A percentile compares a stretch with the other conserved stretches of the same genome.
Conservation (phyloP, 1,140 invertebrate species). For the Saccostrea glomerata region DNA sequence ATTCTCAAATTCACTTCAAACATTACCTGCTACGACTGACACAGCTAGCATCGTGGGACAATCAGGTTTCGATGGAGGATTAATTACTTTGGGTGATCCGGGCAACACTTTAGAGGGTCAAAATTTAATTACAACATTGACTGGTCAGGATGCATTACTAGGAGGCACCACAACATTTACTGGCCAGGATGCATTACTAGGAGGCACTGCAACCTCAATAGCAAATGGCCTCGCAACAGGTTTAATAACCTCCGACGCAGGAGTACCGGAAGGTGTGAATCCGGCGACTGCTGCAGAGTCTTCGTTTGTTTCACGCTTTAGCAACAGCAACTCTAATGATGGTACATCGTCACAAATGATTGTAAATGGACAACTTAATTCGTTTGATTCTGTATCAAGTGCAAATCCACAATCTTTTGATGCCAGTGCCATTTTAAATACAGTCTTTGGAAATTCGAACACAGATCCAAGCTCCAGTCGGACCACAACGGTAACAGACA, state of each 20-base stretch:
- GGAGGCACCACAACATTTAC: neutral
- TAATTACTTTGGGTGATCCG: neutral
- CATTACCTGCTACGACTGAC: neutral
- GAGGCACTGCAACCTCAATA: neutral
- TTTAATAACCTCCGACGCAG: slow-evolving; percentile 26
- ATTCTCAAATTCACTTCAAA: neutral
- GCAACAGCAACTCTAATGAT: slow-evolving; percentile 11
- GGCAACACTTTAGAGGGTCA: neutral
- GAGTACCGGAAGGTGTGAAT: slow-evolving; percentile 26
- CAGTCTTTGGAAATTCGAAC: neutral
- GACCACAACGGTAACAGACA: neutral
- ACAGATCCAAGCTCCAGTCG: neutral
- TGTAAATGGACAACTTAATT: slow-evolving; percentile 10
- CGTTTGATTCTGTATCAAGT: neutral
- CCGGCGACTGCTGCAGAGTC: slow-evolving; percentile 8
- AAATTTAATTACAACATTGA: slow-evolving; percentile 23
- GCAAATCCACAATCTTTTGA: neutral
- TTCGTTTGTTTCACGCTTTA: slow-evolving; percentile 17
- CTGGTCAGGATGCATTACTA: neutral
- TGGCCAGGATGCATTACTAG: neutral
- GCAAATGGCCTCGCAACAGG: slow-evolving; percentile 16
- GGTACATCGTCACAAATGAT: neutral
- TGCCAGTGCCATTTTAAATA: neutral
- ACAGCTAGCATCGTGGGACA: neutral
- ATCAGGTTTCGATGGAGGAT: neutral